These are phyloP conservation scores for Athalia rosae DNA, from an alignment of 2,888 invertebrate genomes.

Conservation along the genomic window DNA sequence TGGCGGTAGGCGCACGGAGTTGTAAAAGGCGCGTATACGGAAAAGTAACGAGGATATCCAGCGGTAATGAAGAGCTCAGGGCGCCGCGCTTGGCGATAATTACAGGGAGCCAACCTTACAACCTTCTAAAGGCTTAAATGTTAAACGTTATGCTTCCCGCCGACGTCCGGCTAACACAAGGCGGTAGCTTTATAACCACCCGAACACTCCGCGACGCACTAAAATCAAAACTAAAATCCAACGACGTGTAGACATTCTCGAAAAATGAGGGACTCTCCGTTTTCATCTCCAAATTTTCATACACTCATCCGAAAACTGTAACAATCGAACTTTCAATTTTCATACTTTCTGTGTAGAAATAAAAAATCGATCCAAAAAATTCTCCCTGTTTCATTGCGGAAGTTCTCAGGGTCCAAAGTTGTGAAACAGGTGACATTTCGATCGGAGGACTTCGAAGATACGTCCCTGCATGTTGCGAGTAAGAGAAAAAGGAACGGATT, in stretches of 20 bases:
- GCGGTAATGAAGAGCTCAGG: conserved; percentile 74
- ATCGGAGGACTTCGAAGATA: neutral
- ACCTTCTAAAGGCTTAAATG: conserved; percentile 73
- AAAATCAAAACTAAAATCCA: conserved; percentile 28
- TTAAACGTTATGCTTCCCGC: conserved; percentile 68
- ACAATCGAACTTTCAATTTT: no score
- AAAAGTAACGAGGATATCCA: conserved; percentile 72
- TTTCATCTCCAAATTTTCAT: no score
- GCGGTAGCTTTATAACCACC: conserved; percentile 70
- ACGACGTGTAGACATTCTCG: conserved; percentile 2
- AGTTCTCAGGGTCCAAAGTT: no score
- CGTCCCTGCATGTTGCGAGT: conserved; percentile 10
- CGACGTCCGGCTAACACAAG: conserved; percentile 64
- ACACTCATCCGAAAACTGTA: no score
- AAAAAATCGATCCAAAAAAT: no score
- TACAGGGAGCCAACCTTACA: conserved; percentile 73
- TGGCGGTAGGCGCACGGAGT: conserved; percentile 52
- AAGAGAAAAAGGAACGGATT: neutral
- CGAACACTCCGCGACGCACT: conserved; percentile 37
- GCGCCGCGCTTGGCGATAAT: conserved; percentile 73
- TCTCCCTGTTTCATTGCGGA: no score
- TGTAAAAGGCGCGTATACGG: conserved; percentile 58
- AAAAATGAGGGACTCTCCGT: neutral
- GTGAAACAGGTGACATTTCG: no score
- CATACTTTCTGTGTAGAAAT: no score